phyloP scores from a whole-genome alignment of 2,113 vertebrate genomes.

The Lepidothrix coronata region DNA sequence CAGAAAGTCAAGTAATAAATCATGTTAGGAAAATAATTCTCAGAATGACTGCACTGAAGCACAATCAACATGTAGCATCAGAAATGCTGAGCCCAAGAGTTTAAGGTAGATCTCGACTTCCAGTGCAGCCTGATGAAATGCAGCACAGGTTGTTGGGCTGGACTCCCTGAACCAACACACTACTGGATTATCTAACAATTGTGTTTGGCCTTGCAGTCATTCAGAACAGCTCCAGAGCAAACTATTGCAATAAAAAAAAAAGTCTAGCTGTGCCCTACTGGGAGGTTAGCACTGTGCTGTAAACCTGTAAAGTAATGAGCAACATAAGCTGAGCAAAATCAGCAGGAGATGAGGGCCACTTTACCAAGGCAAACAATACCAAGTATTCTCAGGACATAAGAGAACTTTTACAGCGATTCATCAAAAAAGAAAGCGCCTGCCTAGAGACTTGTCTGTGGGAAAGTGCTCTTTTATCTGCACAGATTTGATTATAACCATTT shows the following conservation, averaged over 20 bases:
- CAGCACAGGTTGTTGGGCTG: neutral
- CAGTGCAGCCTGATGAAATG: neutral
- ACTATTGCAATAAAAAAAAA: neutral
- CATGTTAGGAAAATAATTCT: neutral
- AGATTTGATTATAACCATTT: neutral
- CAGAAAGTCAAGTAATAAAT: neutral
- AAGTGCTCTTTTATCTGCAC: neutral
- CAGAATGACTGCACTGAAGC: neutral
- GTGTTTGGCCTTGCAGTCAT: neutral
- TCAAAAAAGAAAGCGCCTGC: neutral
- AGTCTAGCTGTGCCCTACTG: neutral
- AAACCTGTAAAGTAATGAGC: neutral
- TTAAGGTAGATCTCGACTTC: neutral
- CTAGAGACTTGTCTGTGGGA: neutral
- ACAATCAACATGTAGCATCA: neutral
- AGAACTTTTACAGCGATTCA: neutral
- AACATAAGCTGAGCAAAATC: neutral
- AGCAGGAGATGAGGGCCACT: neutral
- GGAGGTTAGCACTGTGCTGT: neutral
- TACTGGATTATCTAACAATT: neutral
- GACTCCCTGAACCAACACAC: neutral
- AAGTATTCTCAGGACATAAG: neutral
- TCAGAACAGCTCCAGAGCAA: neutral
- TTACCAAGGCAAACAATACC: neutral
- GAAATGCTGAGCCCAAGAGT: neutral